A percentile compares a stretch with the other conserved stretches of the same genome.
Conservation (phyloP, 2,797 vertebrate species). For the Prunella strophiata region DNA sequence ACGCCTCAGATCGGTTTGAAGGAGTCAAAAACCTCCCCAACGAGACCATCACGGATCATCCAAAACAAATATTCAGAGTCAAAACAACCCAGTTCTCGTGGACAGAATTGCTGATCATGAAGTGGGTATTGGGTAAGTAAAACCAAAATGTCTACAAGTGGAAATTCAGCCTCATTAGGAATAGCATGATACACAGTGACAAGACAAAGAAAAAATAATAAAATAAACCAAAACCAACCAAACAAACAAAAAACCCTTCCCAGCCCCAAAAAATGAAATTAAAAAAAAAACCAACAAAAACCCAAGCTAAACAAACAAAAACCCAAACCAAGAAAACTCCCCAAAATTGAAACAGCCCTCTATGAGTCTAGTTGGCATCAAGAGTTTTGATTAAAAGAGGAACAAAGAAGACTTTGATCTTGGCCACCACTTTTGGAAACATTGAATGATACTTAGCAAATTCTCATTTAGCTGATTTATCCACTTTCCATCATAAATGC, state of each 20-base stretch:
- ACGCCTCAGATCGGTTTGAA: slow-evolving; percentile 94
- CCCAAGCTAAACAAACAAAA: background rate
- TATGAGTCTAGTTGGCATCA: background rate
- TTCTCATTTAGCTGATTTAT: background rate
- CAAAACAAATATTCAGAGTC: slow-evolving; percentile 93
- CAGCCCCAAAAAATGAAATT: too few species aligned
- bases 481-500: background rate
- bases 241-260: background rate
- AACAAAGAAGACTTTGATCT: background rate
- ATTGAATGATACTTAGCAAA: background rate
- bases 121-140: slow-evolving; percentile 95
- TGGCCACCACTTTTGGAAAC: background rate
- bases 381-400: background rate
- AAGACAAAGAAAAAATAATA: background rate
- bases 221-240: background rate
- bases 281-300: background rate
- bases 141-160: background rate
- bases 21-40: slow-evolving; percentile 96
- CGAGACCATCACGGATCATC: slow-evolving; percentile 94
- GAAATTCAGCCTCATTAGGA: background rate
- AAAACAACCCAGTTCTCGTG: slow-evolving; percentile 98
- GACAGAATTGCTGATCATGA: slow-evolving; percentile 98
- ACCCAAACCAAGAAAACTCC: background rate
- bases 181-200: background rate
- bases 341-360: background rate